Evolutionary conservation across 2,888 invertebrate genomes (phyloP), one percentile per base, ranked within the genome.

Genomic region (Octonoba sinensis): DNA sequence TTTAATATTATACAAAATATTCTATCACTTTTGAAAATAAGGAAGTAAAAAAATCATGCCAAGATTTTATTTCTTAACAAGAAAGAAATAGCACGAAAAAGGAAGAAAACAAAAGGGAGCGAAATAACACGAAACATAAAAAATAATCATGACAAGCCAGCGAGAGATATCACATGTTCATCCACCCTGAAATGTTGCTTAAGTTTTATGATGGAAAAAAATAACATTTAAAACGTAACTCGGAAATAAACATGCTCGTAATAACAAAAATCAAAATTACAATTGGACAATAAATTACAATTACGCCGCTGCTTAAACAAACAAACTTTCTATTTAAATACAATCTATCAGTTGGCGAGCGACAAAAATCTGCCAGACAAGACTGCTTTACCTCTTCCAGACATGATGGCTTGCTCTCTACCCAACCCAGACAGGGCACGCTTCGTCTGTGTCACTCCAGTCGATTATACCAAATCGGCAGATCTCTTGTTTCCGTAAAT

Each of bases 341-440:
- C 73, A 64, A 66, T 62, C 73, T 81, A 73, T 73, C 79, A 62
- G 47, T 62, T 51, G 60, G 51, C 59, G 27, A 47, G 73, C 67
- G 79, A 81, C 79, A 81, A 81, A 78, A 54, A 79, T 72, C 66
- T 81, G 69, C 73, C 79, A 81, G 79, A 81, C 79, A 69, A 73
- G 57, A 69, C 67, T 82, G 70, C 75, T 75, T 82, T 82, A 82
- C 81, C 81, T 74, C 81, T 70, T 82, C 70, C 75, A 82, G 81
- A 82, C 81, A 82, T 82, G 65, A 82, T 82, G 81, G 81, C 81
- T 82, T 81, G 69, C 81, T 60, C 47, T 74, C 56, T 36, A 20
- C 65, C 44, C 81, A 70, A 74, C 81, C 81, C 74, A 82, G 74
- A 82, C 74, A 70, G 75, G 56, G 75, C 64, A 72, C 65, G 71